Evolutionary conservation across 2,888 invertebrate genomes (phyloP).

Genomic region (Cheilosia scutellata): DNA sequence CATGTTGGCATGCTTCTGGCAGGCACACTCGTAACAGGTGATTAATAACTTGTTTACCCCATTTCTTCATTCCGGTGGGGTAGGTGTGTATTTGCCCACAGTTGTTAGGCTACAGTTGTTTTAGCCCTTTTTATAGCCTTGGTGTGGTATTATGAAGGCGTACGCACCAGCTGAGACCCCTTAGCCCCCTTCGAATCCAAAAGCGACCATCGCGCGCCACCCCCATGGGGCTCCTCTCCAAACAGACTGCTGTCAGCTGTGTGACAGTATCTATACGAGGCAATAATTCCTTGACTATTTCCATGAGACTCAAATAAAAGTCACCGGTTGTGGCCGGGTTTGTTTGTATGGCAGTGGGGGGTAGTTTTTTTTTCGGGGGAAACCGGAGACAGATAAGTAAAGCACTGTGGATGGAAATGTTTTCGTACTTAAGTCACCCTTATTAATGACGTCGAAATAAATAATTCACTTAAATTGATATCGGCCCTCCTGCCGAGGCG

Average conservation of each 20-base stretch:
- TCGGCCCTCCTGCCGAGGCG: constrained; percentile 22
- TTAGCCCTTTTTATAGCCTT: constrained; percentile 62
- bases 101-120: constrained; percentile 24
- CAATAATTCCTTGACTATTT: constrained; percentile 77
- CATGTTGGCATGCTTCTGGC: constrained; percentile 66
- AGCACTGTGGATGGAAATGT: constrained; percentile 71
- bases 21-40: constrained; percentile 75
- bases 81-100: constrained; percentile 22
- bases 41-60: constrained; percentile 76
- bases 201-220: constrained; percentile 5
- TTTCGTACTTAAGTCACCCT: constrained; percentile 69
- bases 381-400: constrained; percentile 70
- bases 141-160: constrained; percentile 44
- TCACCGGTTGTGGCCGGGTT: constrained; percentile 67
- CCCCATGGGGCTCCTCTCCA: constrained; percentile 17
- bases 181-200: constrained; percentile 37
- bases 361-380: not conserved
- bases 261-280: constrained; percentile 76
- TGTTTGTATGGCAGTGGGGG: constrained; percentile 18
- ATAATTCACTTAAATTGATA: constrained; percentile 74
- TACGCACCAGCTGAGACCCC: constrained; percentile 61
- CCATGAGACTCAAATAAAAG: constrained; percentile 76
- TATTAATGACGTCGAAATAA: constrained; percentile 72
- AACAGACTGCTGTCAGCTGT: constrained; percentile 74
- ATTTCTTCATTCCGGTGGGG: constrained; percentile 65